These are phyloP conservation scores for Dichetophora obliterata DNA, from an alignment of 2,888 invertebrate genomes.

Conservation along the genomic window DNA sequence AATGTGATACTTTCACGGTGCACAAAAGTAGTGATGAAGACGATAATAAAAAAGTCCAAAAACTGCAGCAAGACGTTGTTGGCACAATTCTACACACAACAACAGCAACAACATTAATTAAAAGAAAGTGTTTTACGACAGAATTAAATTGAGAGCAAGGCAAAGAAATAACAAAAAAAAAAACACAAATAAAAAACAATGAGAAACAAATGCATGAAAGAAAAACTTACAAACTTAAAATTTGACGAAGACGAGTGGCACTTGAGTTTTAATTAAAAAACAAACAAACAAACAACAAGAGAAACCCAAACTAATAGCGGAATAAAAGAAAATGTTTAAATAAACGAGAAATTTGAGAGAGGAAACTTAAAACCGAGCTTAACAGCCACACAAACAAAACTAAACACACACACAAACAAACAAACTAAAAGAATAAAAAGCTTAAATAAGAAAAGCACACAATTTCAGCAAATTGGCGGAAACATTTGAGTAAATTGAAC, in stretches of 20 bases:
- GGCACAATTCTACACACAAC: background rate
- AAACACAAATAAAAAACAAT: background rate
- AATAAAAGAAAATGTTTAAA: constrained; percentile 23
- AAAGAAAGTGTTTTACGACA: constrained; percentile 30
- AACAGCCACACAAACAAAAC: constrained; percentile 3
- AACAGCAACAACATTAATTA: constrained; percentile 23
- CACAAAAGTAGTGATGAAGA: background rate
- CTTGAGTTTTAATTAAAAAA: constrained; percentile 29
- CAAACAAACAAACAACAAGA: background rate
- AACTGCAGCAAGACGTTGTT: background rate
- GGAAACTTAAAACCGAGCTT: constrained; percentile 12
- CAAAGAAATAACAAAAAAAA: background rate
- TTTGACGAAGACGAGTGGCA: constrained; percentile 15
- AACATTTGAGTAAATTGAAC: constrained; percentile 33
- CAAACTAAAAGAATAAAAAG: background rate
- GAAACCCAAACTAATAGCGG: background rate
- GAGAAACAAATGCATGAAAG: background rate
- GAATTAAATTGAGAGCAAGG: constrained; percentile 8
- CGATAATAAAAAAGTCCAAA: background rate
- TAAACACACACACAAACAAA: background rate
- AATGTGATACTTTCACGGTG: background rate
- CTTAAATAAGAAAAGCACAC: constrained; percentile 2
- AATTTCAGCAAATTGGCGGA: constrained; percentile 1
- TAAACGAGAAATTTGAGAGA: constrained; percentile 21
- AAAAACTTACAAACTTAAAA: background rate